A percentile compares a stretch with the other conserved stretches of the same genome.
phyloP scores from a whole-genome alignment of 2,888 invertebrate species.

The Folsomia manolachei region DNA sequence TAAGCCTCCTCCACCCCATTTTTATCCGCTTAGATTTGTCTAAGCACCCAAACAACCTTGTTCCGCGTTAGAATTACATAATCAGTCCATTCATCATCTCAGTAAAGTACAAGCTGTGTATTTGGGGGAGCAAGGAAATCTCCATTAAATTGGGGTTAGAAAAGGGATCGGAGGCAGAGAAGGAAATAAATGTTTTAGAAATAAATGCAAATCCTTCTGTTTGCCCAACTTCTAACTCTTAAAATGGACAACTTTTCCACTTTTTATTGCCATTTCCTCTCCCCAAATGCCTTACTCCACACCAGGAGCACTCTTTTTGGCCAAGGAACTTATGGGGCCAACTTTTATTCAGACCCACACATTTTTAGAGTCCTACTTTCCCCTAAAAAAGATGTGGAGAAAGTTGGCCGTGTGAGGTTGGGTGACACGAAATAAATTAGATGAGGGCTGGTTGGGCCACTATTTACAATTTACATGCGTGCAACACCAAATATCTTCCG shows the following conservation, averaged over 20 bases:
- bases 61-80: constrained; percentile 21
- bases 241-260: not conserved
- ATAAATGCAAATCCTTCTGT: constrained; percentile 9
- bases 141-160: no score
- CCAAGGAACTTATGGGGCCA: not conserved
- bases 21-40: not conserved
- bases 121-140: not conserved
- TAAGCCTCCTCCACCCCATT: not conserved
- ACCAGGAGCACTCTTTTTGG: not conserved
- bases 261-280: constrained; percentile 17
- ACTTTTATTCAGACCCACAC: not conserved
- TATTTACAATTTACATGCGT: not conserved
- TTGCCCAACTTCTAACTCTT: not conserved
- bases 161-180: not conserved
- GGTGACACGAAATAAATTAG: constrained; percentile 13
- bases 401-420: not conserved
- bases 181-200: not conserved
- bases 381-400: not conserved
- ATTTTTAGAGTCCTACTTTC: not conserved
- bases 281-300: not conserved
- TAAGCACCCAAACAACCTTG: constrained; percentile 19
- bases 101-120: no score
- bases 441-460: not conserved
- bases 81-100: not conserved
- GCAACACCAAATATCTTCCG: not conserved